Conservation (phyloP, 2,888 invertebrate genomes). For the Lasiommata megera region DNA sequence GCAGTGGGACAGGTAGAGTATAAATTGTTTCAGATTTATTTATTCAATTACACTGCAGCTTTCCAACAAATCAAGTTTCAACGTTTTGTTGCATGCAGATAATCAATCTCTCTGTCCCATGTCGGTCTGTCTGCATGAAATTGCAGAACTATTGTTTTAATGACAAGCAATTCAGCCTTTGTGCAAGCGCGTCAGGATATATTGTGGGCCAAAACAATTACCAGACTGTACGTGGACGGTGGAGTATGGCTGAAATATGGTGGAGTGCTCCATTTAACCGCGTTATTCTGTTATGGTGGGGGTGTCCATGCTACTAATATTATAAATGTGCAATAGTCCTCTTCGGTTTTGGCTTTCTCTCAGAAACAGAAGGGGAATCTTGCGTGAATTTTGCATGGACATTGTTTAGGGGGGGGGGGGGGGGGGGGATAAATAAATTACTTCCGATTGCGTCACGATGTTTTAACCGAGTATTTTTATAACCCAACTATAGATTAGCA, state of each 20-base stretch:
- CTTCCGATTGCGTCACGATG: too few relatives aligned
- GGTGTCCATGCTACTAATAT: not conserved
- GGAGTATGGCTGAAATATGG: slow-evolving; percentile 18
- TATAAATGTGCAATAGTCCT: too few relatives aligned
- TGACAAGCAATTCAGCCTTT: slow-evolving; percentile 34
- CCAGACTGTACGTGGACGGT: slow-evolving; percentile 17
- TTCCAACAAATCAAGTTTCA: slow-evolving; percentile 38
- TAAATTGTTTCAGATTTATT: slow-evolving; percentile 34
- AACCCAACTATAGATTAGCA: too few relatives aligned
- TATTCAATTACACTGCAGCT: slow-evolving; percentile 38
- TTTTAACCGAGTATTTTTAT: too few relatives aligned
- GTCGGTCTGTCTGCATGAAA: slow-evolving; percentile 34
- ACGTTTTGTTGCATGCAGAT: slow-evolving; percentile 34
- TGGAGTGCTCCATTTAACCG: slow-evolving; percentile 5
- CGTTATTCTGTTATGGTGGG: slow-evolving; percentile 1
- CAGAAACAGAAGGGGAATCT: too few relatives aligned
- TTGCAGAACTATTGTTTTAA: slow-evolving; percentile 35
- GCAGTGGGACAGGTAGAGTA: slow-evolving; percentile 27
- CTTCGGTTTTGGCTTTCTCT: too few relatives aligned
- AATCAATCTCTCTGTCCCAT: slow-evolving; percentile 36
- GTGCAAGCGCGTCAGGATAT: slow-evolving; percentile 31
- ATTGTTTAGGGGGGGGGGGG: too few relatives aligned
- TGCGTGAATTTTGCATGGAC: too few relatives aligned
- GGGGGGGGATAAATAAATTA: too few relatives aligned
- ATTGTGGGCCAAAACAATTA: slow-evolving; percentile 34